phyloP scores from a whole-genome alignment of 2,888 invertebrate species.

The Agrotis ipsilon region DNA sequence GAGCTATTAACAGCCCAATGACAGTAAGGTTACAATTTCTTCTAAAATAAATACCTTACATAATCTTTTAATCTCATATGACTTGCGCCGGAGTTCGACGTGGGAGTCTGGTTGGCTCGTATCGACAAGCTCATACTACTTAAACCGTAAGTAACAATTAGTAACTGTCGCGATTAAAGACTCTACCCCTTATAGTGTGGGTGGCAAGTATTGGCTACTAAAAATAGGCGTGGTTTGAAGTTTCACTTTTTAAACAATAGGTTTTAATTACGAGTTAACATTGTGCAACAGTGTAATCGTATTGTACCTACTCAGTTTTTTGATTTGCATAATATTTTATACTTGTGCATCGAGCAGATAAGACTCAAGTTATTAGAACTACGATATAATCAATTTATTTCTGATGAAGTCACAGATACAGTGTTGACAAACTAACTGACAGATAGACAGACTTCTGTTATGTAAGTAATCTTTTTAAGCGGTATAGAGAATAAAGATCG shows the following conservation, averaged over 20 bases:
- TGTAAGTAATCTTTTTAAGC: no score
- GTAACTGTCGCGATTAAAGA: conserved; percentile 69
- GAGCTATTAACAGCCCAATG: conserved; percentile 26
- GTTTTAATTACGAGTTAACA: neutral
- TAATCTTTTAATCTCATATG: conserved; percentile 45
- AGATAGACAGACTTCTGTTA: no score
- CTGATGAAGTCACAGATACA: no score
- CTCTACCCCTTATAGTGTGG: conserved; percentile 63
- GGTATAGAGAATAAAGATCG: no score
- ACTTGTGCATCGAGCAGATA: no score
- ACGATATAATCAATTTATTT: neutral
- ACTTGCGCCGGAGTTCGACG: conserved; percentile 68
- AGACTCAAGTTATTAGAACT: neutral
- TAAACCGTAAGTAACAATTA: conserved; percentile 72
- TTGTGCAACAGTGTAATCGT: no score
- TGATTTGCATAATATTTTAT: no score
- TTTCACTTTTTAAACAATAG: conserved; percentile 37
- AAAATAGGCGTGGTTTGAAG: neutral
- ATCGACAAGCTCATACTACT: conserved; percentile 57
- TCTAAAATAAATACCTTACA: conserved; percentile 8
- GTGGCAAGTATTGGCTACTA: conserved; percentile 50
- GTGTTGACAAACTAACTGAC: no score
- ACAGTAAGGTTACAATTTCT: conserved; percentile 40
- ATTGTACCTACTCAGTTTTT: neutral
- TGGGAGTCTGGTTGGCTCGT: conserved; percentile 71